Evolutionary conservation across 1,140 invertebrate genomes (phyloP), one percentile per base, ranked within the genome.

Genomic region (Mizuhopecten yessoensis): DNA sequence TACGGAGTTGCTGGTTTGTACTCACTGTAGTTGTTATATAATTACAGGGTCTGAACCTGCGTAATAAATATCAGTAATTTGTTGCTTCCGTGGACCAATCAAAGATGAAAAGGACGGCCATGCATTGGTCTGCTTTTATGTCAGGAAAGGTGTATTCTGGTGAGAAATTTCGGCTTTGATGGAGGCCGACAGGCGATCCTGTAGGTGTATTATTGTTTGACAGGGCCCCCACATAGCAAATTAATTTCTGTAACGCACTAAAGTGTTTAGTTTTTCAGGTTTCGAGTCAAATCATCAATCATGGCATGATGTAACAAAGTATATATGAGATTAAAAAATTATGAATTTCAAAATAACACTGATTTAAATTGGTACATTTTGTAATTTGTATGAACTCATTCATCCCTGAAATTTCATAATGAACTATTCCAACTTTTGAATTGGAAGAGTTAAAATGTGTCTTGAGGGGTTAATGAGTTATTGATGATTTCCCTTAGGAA

Each of bases 51-150:
- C 9, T 45, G 17, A 29, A 75, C 29, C 57, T n/a, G 17, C 17
- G 17, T 1, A 7, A 75, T 75, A n/a, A 75, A 75, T 29, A 75
- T 1, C 23, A 1, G 57, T 75, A 2, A 75, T 29, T 75, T 75
- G 57, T 75, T 75, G 57, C 23, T 75, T 75, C n/a, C 57, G 11
- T n/a, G 17, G 9, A 75, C 57, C 57, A 75, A 75, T 75, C n/a
- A 75, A 75, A 75, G 23, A 75, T 75, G 57, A 75, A 75, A 75
- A 75, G 57, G 9, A 75, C 23, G 57, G 29, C 57, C 57, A 75
- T 75, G 57, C 57, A 75, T 75, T 75, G 57, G 57, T 75, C 57
- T 75, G n/a, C 57, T 75, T 75, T 75, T 75, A 75, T 75, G 57
- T 75, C 1, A 1, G 1, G 57, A n/a, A 29, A 75, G 29, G 57